Evolutionary conservation across 2,888 invertebrate species (phyloP), one percentile per base, ranked within the genome.

Genomic region (Choristoneura rosaceana): DNA sequence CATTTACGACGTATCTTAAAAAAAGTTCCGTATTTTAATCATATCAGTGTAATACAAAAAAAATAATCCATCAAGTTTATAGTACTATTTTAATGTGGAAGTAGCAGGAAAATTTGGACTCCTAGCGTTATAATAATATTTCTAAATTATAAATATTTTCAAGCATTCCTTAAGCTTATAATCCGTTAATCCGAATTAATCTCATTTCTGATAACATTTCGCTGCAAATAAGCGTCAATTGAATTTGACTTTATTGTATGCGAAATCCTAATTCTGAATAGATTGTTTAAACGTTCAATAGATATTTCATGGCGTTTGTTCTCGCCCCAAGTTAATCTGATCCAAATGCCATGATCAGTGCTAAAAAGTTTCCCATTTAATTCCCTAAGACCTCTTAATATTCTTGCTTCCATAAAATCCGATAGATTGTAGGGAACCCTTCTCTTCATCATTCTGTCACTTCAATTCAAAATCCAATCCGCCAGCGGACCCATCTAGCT

Each of bases 361-460:
- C 15, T 43, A 41, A 4, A 69, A 69, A 69, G 34, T 69, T 62
- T 69, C 43, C 63, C 63, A 50, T 63, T 70, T 50, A 38, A 58
- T 70, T 50, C 10, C 59, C n/a, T 58, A 60, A 55, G 33, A 59
- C 70, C 14, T 60, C 64, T 33, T 61, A 71, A 69, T 61, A 70
- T 71, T 59, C 73, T 74, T 75, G 76, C 74, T 75, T 66, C 74
- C 58, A 69, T 71, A 76, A 71, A 74, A 70, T 58, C 71, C 70
- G 61, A 71, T 73, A 71, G 58, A 73, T 73, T 73, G 68, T 68
- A 68, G 17, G 79, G 77, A 74, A 80, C 81, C 83, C 80, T 79
- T 79, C 79, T 79, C 79, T 84, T 82, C 82, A 86, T 86, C 87
- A 85, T 79, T 67, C 82, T 85, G 85, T 83, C 86, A 82, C 81